Evolutionary conservation across 2,888 invertebrate species (phyloP).

Genomic region (Parnassius mnemosyne): DNA sequence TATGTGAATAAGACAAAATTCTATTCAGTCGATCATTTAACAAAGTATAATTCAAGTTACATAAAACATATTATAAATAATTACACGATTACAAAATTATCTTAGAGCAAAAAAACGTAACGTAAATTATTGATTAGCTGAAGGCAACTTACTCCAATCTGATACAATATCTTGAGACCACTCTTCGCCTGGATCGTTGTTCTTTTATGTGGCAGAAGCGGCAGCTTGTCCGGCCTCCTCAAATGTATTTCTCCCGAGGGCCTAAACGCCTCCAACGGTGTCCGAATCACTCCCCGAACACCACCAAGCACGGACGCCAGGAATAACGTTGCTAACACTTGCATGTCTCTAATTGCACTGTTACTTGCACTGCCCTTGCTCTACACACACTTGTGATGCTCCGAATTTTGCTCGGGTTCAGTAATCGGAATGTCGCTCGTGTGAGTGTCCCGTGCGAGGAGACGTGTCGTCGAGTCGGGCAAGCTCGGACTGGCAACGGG

Average conservation of each 20-base stretch:
- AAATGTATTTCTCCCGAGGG: conserved; percentile 71
- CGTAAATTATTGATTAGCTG: background rate
- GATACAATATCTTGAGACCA: conserved; percentile 85
- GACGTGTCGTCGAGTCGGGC: conserved; percentile 61
- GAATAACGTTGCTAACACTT: conserved; percentile 64
- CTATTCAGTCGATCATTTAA: no score
- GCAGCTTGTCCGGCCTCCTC: conserved; percentile 72
- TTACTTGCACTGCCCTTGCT: conserved; percentile 27
- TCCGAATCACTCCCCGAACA: conserved; percentile 68
- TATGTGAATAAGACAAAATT: no score
- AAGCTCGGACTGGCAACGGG: conserved; percentile 65
- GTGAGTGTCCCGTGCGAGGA: conserved; percentile 50
- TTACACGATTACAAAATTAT: no score
- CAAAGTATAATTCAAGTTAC: no score
- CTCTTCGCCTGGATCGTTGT: conserved; percentile 71
- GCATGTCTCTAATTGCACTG: conserved; percentile 47
- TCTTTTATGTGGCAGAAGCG: conserved; percentile 72
- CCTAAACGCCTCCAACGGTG: conserved; percentile 80
- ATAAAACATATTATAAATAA: no score
- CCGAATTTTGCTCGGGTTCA: conserved; percentile 34
- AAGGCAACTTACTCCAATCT: conserved; percentile 84
- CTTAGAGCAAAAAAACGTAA: background rate
- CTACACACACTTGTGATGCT: conserved; percentile 34
- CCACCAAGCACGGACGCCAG: conserved; percentile 62
- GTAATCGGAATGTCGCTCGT: conserved; percentile 47